Evolutionary conservation across 2,888 invertebrate species (phyloP).

Genomic region (Athetis lepigone): DNA sequence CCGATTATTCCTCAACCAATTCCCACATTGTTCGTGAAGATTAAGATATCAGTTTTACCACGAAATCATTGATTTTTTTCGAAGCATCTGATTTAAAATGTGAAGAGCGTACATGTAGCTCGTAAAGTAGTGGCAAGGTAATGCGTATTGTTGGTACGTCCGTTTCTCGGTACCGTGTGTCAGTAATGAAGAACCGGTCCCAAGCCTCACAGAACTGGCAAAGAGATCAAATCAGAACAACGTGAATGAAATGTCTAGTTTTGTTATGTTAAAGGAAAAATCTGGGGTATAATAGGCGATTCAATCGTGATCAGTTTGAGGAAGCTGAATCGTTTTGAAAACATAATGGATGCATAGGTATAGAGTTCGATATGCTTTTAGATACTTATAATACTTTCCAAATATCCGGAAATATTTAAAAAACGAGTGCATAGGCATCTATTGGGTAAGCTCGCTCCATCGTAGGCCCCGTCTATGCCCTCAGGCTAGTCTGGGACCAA

Average conservation of each 20-base stretch:
- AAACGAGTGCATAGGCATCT: too few relatives aligned
- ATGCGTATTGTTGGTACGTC: constrained; percentile 52
- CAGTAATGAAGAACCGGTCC: constrained; percentile 83
- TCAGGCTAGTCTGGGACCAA: too few relatives aligned
- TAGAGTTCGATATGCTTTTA: too few relatives aligned
- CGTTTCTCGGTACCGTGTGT: constrained; percentile 59
- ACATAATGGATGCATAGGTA: too few relatives aligned
- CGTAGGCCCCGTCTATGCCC: too few relatives aligned
- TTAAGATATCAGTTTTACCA: constrained; percentile 50
- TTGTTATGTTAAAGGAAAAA: constrained; percentile 30
- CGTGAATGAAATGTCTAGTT: constrained; percentile 56
- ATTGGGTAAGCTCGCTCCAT: too few relatives aligned
- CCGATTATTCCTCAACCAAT: constrained; percentile 27
- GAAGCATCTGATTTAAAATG: constrained; percentile 51
- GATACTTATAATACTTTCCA: too few relatives aligned
- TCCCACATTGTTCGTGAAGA: constrained; percentile 35
- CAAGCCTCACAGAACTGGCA: constrained; percentile 67
- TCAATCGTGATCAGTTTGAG: not conserved
- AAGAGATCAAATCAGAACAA: constrained; percentile 60
- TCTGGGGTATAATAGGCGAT: constrained; percentile 6
- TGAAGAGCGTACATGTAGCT: constrained; percentile 44
- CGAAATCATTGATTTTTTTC: constrained; percentile 48
- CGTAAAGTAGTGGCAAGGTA: constrained; percentile 49
- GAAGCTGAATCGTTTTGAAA: too few relatives aligned
- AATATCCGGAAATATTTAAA: too few relatives aligned